Base-by-base conservation (phyloP, 2,797 vertebrate species). In the Saxicola maurus region DNA sequence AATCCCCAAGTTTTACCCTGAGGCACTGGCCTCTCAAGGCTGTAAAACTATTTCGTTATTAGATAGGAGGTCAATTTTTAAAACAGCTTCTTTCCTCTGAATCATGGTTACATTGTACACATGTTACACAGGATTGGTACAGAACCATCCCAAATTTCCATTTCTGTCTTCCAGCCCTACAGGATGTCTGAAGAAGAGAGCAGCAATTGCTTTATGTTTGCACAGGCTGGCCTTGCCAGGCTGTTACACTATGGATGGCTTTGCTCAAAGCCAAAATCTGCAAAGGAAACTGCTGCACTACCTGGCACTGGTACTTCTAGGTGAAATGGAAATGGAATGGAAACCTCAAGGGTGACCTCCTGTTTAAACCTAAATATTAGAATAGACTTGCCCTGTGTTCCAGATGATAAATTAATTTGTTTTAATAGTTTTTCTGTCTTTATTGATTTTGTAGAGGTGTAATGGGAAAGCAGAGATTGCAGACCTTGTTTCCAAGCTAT, bases 101-200 rank as follows among this genome's bases (percentile, higher is more conserved):
- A 25, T 27, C 38, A 28, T 1, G 5, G 7, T 51, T 12, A 8
- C 6, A 3, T 4, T 35, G 17, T 4, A 4, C n/a, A 3, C 15
- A 16, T 77, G 19, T 33, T 8, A 7, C 28, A 28, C 10, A 37
- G 15, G 33, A 40, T 8, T 0, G 10, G 43, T 25, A 14, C 33
- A 28, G 25, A 77, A 40, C 0, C 0, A 64, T 33, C 23, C 25
- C 19, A 4, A 5, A 27, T 24, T 30, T 27, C 30, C 9, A 4
- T 18, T 37, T 40, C 31, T 14, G 24, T 17, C n/a, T 51, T 31
- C 38, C 66, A 74, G 42, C 7, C 15, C 20, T 8, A 4, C 0
- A 1, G 2, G 12, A 8, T 11, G 12, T 25, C 27, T 51, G 24
- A 35, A 48, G n/a, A 24, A 8, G 17, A 66, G 45, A 71, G 25